Base-by-base conservation (phyloP, 2,113 vertebrate genomes). In the Cyprinodon tularosa region DNA sequence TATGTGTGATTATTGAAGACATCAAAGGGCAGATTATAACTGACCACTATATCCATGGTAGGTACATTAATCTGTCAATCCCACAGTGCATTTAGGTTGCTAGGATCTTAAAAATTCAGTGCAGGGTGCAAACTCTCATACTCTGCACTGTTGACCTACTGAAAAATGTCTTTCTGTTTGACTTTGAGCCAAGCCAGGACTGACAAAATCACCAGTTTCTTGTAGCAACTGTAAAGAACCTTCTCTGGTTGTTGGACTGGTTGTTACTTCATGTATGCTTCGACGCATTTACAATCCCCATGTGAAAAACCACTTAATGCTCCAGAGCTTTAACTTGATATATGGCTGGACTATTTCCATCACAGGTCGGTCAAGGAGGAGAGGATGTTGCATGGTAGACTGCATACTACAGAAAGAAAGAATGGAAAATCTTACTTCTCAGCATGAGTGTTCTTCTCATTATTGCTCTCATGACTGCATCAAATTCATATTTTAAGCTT, bases 271-370 rank as follows among this genome's bases (percentile, higher is more conserved):
- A 45, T 68, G 68, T 66, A 85, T 75, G 74, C 82, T 82, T 80
- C 89, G 90, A 87, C 86, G 89, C 71, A 91, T 91, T 72, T 86
- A 84, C 80, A 71, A 78, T 81, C 77, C 77, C 84, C 69, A 63
- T 71, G 86, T 88, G 87, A 87, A 86, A 81, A 77, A 84, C 82
- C 83, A 84, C 88, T 86, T 85, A 78, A 80, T 13, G 69, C 82
- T 80, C 59, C 68, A 81, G 48, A 59, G 77, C 78, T 72, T 67
- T 48, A 57, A 73, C 64, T 53, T 83, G 86, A 90, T 82, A 78
- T 81, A 90, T 84, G 72, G 79, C 68, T 64, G 62, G 47, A 72
- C 63, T 62, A 47, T 36, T 83, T 71, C 59, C 64, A 63, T 72
- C 68, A 69, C 74, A 70, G 13, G 73, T 68, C 68, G 17, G 36